Conservation (phyloP, 2,797 vertebrate genomes). For the Natrix natrix region DNA sequence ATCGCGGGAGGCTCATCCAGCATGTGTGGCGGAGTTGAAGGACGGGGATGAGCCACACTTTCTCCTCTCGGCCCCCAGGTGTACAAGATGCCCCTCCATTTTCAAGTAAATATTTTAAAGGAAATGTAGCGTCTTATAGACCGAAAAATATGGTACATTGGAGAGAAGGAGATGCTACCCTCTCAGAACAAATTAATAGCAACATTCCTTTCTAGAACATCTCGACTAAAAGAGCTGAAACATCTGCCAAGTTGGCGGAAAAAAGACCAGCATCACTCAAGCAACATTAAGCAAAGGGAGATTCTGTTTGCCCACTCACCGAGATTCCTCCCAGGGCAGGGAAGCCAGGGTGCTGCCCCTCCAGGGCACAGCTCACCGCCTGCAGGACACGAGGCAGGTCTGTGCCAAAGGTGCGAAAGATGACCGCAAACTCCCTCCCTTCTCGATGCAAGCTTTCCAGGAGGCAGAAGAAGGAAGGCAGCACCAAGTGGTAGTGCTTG, state of each 20-base stretch:
- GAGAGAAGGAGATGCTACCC: accelerated
- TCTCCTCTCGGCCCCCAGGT: no score
- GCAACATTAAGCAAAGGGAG: background rate
- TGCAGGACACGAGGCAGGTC: slow-evolving; percentile 78
- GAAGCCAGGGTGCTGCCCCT: slow-evolving; percentile 83
- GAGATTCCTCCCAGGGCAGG: slow-evolving; percentile 75
- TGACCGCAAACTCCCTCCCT: slow-evolving; percentile 72
- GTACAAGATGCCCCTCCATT: no score
- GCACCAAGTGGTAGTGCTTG: slow-evolving; percentile 81
- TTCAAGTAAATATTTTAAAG: no score
- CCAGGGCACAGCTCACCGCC: slow-evolving; percentile 70
- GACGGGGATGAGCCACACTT: no score
- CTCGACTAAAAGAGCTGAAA: background rate
- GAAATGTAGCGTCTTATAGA: no score
- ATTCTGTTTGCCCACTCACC: slow-evolving; percentile 63
- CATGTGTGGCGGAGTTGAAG: no score
- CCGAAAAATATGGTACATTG: background rate
- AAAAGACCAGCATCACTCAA: no score
- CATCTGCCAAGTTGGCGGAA: accelerated
- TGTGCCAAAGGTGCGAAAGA: slow-evolving; percentile 84
- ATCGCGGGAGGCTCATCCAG: no score
- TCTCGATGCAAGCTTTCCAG: slow-evolving; percentile 74
- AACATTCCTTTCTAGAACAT: accelerated
- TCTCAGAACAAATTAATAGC: accelerated
- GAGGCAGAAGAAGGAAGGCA: slow-evolving; percentile 88